Evolutionary conservation across 2,888 invertebrate species (phyloP).

Genomic region (Drosophila hamatofila): DNA sequence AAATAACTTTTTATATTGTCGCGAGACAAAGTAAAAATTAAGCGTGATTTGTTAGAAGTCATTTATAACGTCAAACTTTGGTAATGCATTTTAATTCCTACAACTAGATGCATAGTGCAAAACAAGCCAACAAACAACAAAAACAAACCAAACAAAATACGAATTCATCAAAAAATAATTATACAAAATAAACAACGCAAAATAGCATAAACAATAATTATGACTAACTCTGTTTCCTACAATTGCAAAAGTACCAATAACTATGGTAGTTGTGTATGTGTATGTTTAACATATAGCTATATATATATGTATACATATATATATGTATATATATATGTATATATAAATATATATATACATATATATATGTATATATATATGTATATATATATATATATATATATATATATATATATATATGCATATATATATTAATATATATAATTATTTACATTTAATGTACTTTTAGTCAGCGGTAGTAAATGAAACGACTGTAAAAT

Average conservation of each 20-base stretch:
- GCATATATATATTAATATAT: slow-evolving; percentile 52
- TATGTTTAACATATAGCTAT: slow-evolving; percentile 55
- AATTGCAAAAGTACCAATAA: slow-evolving; percentile 76
- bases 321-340: slow-evolving; percentile 39
- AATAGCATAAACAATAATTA: slow-evolving; percentile 74
- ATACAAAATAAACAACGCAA: slow-evolving; percentile 38
- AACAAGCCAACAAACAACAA: slow-evolving; percentile 34
- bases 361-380: slow-evolving; percentile 41
- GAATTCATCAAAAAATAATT: slow-evolving; percentile 37
- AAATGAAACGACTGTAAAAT: slow-evolving; percentile 75
- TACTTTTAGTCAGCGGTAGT: slow-evolving; percentile 69
- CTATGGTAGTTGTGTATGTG: slow-evolving; percentile 66
- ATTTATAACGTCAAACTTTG: slow-evolving; percentile 69
- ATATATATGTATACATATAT: slow-evolving; percentile 11
- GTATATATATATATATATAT: slow-evolving; percentile 56
- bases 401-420: slow-evolving; percentile 52
- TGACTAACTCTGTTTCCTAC: slow-evolving; percentile 78
- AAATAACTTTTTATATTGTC: slow-evolving; percentile 73
- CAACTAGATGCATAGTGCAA: slow-evolving; percentile 53
- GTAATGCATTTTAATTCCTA: slow-evolving; percentile 77
- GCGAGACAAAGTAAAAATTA: slow-evolving; percentile 63
- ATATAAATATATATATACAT: slow-evolving; percentile 55
- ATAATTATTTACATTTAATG: slow-evolving; percentile 63
- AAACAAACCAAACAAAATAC: slow-evolving; percentile 29
- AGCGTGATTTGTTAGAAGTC: slow-evolving; percentile 77